Evolutionary conservation across 1,140 invertebrate genomes (phyloP).

Genomic region (Zophobas morio): DNA sequence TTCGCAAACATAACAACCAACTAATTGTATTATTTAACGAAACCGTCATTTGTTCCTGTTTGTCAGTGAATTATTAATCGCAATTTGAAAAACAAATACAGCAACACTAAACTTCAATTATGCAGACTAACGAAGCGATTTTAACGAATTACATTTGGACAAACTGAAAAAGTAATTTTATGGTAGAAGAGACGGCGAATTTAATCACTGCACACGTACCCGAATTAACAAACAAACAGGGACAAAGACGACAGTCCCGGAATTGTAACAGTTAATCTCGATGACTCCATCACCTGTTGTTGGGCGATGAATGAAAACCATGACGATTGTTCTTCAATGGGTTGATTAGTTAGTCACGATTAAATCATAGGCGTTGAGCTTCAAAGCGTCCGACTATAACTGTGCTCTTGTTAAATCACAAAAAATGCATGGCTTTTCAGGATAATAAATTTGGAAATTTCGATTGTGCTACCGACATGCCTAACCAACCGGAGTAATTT

Average conservation of each 20-base stretch:
- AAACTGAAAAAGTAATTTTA: constrained; percentile 52
- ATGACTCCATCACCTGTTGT: constrained; percentile 37
- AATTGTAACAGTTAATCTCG: constrained; percentile 38
- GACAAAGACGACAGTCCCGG: neutral
- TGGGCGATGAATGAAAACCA: constrained; percentile 16
- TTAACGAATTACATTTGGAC: constrained; percentile 44
- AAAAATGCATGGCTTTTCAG: neutral
- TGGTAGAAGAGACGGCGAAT: constrained; percentile 29
- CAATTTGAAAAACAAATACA: constrained; percentile 55
- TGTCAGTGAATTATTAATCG: constrained; percentile 53
- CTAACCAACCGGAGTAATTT: constrained; percentile 29
- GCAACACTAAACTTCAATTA: constrained; percentile 56
- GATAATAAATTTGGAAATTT: constrained; percentile 16
- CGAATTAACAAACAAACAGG: constrained; percentile 29
- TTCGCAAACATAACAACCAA: constrained; percentile 1
- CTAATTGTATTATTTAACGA: constrained; percentile 22
- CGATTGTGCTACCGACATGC: constrained; percentile 6
- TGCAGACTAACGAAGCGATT: constrained; percentile 50
- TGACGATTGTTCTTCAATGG: constrained; percentile 16
- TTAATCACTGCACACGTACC: constrained; percentile 26
- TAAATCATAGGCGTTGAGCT: constrained; percentile 1
- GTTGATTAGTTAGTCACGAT: constrained; percentile 30
- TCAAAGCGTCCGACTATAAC: constrained; percentile 33
- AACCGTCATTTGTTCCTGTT: constrained; percentile 7
- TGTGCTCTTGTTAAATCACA: constrained; percentile 24